Evolutionary conservation across 2,888 invertebrate genomes (phyloP), one percentile per base, ranked within the genome.

Genomic region (Taenaris catops): DNA sequence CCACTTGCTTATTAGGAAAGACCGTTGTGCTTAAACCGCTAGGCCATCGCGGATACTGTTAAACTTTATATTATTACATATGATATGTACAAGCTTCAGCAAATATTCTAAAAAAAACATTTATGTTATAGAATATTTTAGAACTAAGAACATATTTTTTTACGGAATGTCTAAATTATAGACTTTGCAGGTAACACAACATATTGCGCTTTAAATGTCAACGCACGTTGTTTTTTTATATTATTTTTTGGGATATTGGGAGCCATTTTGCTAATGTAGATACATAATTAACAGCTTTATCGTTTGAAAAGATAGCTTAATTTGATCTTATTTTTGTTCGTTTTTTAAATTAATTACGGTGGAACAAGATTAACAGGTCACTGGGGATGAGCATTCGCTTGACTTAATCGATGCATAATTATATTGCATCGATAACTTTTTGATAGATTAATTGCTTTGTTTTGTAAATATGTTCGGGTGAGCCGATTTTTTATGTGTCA

Each of bases 271-370:
- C 70, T 74, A 78, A 79, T 78, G 72, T 69, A 69, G 58, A 67
- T 63, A 64, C 73, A 76, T 78, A 72, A 74, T 78, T 72, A 62
- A 55, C 62, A 56, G 67, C 56, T 70, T 79, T 78, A 79, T 68
- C 67, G 57, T 50, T 63, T 65, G 54, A 51, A 62, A 58, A 64
- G 78, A 80, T 80, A 72, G 73, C 76, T 78, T 75, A 71, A 73
- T 79, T 74, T 64, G 58, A 54, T 48, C 47, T 60, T 66, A 70
- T 71, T 61, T 68, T 68, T 63, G n/a, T 46, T 54, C 53, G 48
- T 50, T 54, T 48, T 43, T 25, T 34, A 55, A 62, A 63, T 63
- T 63, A 63, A 64, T 64, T 64, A 65, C 55, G 51, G 58, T 57
- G 38, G 63, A 57, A 58, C 55, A 44, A 57, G 58, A 61, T 57